Evolutionary conservation across 2,888 invertebrate species (phyloP).

Genomic region (Branchinecta sandiegonensis): DNA sequence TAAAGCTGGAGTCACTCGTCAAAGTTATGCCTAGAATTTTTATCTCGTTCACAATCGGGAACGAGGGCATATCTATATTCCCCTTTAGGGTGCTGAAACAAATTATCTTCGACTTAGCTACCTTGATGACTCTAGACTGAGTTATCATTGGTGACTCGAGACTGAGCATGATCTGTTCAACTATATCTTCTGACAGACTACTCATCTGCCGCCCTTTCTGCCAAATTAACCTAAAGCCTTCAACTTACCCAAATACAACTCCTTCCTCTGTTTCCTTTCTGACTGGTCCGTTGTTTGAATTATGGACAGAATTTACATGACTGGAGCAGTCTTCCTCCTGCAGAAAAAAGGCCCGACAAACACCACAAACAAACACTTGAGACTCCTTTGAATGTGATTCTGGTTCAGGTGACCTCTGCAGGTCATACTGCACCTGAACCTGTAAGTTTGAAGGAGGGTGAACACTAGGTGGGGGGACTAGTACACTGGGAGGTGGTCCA

Average conservation of each 20-base stretch:
- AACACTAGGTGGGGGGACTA: not conserved
- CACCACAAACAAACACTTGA: conserved; percentile 15
- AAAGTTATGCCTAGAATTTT: too few relatives aligned
- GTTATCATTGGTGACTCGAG: too few relatives aligned
- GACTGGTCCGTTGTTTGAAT: not conserved
- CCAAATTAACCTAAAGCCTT: too few relatives aligned
- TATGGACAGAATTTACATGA: conserved; percentile 5
- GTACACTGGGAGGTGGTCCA: conserved; percentile 15
- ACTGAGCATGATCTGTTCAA: too few relatives aligned
- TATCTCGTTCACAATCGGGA: too few relatives aligned
- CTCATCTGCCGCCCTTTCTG: too few relatives aligned
- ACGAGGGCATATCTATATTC: too few relatives aligned
- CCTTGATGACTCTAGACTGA: too few relatives aligned
- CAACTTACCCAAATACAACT: conserved; percentile 1
- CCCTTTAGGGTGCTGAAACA: too few relatives aligned
- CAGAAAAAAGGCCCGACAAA: not conserved
- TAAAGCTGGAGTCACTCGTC: too few relatives aligned
- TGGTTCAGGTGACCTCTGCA: not conserved
- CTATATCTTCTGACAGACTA: too few relatives aligned
- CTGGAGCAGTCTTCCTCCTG: conserved; percentile 3
- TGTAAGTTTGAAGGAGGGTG: conserved; percentile 1
- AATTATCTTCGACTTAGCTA: too few relatives aligned
- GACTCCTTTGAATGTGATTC: conserved; percentile 1
- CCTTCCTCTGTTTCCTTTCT: conserved; percentile 9
- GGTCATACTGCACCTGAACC: not conserved